Evolutionary conservation across 2,888 invertebrate genomes (phyloP), one percentile per base, ranked within the genome.

Genomic region (Operophtera brumata): DNA sequence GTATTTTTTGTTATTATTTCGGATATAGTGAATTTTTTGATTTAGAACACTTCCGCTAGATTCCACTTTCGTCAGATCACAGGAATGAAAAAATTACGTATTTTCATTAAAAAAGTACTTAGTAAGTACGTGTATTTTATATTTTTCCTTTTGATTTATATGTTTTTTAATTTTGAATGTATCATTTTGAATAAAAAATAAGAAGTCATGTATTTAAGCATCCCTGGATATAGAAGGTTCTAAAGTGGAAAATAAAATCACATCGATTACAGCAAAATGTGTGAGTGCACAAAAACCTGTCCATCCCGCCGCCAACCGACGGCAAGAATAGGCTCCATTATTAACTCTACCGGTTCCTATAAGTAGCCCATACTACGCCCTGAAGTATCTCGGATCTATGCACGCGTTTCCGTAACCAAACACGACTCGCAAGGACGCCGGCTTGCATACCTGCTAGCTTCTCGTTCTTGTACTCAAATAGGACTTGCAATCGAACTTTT

Each of bases 401-500:
- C 42, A 32, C 57, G 57, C 45, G 61, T 58, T 73, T 73, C 73
- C 73, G 75, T 74, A 74, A 67, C 69, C 65, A 64, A 72, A 70
- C 64, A 59, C 64, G 41, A 13, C 25, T 20, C 42, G 41, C 66
- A 61, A 69, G 75, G 73, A 43, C 73, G 61, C 36, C 73, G 61
- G 51, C 68, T 66, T 58, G 50, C 46, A 55, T 50, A 30, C 30
- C 8, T 30, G 30, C 45, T 53, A 47, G 55, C 46, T 39, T 47
- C 46, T 47, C 39, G 14, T 26, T 45, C 41, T 54, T 34, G 47
- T 30, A 35, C 20, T 20, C 28, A 6, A 35, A 3, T 13, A 26
- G 10, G 12, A 2, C 12, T 30, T 40, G 14, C 35, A 6, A n/a
- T 28, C 11, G 11, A 39, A 44, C 30, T 39, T 50, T 44, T 44